Evolutionary conservation across 2,888 invertebrate genomes (phyloP), one percentile per base, ranked within the genome.

Genomic region (Leucoptera coffeella): DNA sequence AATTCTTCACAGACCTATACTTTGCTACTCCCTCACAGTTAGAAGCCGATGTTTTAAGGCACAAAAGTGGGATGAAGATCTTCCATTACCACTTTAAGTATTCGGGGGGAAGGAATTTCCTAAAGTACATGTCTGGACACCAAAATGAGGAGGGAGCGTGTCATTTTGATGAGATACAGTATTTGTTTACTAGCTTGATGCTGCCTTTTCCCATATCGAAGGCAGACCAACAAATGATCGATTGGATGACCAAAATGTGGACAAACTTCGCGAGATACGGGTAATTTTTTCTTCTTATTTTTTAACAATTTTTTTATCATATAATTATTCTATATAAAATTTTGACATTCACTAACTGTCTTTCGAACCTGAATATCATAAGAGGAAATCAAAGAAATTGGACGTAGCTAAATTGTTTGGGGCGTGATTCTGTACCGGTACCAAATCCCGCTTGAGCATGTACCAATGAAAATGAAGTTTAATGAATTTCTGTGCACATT

Each of bases 241-340:
- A 58, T 10, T 40, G 38, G 33, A 49, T 67, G 39, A 60, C 64
- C 2, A 45, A 41, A 23, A 37, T 65, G 40, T 67, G 67, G 67
- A 58, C 53, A 0, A 54, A 67, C 35, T 67, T 67, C 32, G 67
- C 65, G 3, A 65, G 64, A 45, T 51, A 51, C 33, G 55, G 62
- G 67, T 67, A 38, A 24, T 39, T 32, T 19, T 21, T 10, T 25
- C 5, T 4, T 11, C 12, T 22, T 3, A n/a, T 22, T 22, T 4
- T 11, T 22, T 22, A 22, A 4, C n/a, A 9, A 44, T 42, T 20
- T 23, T 28, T 24, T 20, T 4, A 19, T 29, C 7, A n/a, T 12
- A 22, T 14, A n/a, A 22, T 15, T 2, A 21, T 15, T 12, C 12
- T 25, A 23, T 10, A 7, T n/a, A n/a, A n/a, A n/a, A n/a, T n/a